phyloP scores from a whole-genome alignment of 2,888 invertebrate species.

The Heliconius aoede region DNA sequence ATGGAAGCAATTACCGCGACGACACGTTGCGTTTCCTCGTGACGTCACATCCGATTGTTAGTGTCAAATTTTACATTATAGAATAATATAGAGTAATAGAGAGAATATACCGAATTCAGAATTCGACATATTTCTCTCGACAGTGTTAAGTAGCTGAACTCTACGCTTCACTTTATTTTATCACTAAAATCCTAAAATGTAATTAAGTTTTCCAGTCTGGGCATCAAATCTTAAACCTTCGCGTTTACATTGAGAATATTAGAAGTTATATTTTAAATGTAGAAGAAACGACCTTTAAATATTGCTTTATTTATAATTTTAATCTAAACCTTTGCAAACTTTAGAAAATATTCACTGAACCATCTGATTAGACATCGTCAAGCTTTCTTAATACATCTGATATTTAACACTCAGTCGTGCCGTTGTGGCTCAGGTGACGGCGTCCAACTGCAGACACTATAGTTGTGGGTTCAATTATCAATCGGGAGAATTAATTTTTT shows the following conservation, averaged over 20 bases:
- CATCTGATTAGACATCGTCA: slow-evolving; percentile 15
- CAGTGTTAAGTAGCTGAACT: no score
- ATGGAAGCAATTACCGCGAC: slow-evolving; percentile 77
- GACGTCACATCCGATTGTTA: slow-evolving; percentile 70
- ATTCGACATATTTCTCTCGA: no score
- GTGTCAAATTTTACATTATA: slow-evolving; percentile 14
- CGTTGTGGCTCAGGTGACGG: background rate
- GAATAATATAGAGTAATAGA: no score
- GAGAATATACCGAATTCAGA: no score
- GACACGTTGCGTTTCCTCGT: slow-evolving; percentile 72
- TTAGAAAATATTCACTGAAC: background rate
- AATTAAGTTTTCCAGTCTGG: no score
- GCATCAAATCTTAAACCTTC: no score
- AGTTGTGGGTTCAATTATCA: background rate
- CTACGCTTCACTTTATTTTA: no score
- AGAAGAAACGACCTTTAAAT: background rate
- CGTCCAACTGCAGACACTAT: background rate
- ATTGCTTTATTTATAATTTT: background rate
- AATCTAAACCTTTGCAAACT: no score
- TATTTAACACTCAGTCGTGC: background rate
- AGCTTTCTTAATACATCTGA: slow-evolving; percentile 8
- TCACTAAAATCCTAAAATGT: no score
- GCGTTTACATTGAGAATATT: no score
- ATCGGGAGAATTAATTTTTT: background rate
- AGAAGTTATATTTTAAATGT: background rate